Evolutionary conservation across 2,113 vertebrate species (phyloP).

Genomic region (Vombatus ursinus): DNA sequence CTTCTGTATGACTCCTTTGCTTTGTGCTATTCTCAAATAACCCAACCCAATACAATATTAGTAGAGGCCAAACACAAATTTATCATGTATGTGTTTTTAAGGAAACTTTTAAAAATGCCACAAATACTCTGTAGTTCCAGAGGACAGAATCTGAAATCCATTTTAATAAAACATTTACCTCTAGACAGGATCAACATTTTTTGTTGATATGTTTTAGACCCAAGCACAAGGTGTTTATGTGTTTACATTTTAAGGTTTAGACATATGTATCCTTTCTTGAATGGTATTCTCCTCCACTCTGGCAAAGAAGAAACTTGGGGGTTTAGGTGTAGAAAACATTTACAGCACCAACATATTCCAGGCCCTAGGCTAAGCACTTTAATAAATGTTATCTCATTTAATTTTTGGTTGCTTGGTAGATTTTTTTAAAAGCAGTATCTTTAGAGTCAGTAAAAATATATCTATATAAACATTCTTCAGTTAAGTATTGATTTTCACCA

Average conservation of each 20-base stretch:
- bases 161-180: background rate
- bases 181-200: background rate
- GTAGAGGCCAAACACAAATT: background rate
- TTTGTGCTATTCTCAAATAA: background rate
- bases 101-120: background rate
- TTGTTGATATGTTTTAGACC: slow-evolving; percentile 3
- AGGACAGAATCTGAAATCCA: slow-evolving; percentile 2
- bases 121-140: background rate
- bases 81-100: background rate
- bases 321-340: background rate
- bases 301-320: background rate
- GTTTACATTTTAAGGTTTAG: background rate
- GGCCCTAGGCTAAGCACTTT: background rate
- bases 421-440: background rate
- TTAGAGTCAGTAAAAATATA: background rate
- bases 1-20: background rate
- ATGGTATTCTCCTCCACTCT: background rate
- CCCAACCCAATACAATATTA: background rate
- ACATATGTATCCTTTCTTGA: slow-evolving; percentile 2
- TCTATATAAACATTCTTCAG: background rate
- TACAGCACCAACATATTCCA: background rate
- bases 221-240: background rate
- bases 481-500: background rate
- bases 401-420: background rate
- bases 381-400: background rate